A percentile compares a stretch with the other conserved stretches of the same genome.
These are phyloP conservation scores for Tipula helvola DNA, from an alignment of 2,888 invertebrate genomes.

Conservation along the genomic window DNA sequence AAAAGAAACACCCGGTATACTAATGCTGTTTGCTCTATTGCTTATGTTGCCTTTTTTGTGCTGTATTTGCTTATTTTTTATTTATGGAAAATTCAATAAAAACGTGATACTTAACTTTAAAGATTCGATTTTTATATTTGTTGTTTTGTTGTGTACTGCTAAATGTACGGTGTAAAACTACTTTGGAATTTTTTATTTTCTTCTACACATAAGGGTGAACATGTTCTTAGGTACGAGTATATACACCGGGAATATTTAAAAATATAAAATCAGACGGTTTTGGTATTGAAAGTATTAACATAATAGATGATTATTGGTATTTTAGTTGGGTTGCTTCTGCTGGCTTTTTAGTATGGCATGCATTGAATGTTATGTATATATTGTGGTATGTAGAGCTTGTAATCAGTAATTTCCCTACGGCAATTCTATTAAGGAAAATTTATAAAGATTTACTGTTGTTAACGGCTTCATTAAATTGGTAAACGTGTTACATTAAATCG, in stretches of 20 bases:
- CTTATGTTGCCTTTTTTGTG: neutral
- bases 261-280: neutral
- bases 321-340: neutral
- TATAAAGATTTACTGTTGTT: neutral
- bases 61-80: neutral
- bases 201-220: neutral
- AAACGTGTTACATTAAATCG: too few species aligned
- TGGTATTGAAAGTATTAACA: neutral
- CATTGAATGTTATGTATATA: too few species aligned
- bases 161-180: neutral
- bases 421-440: neutral
- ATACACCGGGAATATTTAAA: neutral
- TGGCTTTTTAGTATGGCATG: neutral
- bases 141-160: neutral
- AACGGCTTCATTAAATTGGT: neutral
- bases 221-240: neutral
- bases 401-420: neutral
- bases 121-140: neutral
- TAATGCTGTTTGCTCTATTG: neutral
- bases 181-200: neutral
- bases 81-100: neutral
- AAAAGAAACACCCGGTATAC: too few species aligned
- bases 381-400: neutral
- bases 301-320: neutral
- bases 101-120: constrained; percentile 4